A percentile compares a stretch with the other conserved stretches of the same genome.
Evolutionary conservation across 2,797 vertebrate species (phyloP).

Genomic region (Oreortyx pictus): DNA sequence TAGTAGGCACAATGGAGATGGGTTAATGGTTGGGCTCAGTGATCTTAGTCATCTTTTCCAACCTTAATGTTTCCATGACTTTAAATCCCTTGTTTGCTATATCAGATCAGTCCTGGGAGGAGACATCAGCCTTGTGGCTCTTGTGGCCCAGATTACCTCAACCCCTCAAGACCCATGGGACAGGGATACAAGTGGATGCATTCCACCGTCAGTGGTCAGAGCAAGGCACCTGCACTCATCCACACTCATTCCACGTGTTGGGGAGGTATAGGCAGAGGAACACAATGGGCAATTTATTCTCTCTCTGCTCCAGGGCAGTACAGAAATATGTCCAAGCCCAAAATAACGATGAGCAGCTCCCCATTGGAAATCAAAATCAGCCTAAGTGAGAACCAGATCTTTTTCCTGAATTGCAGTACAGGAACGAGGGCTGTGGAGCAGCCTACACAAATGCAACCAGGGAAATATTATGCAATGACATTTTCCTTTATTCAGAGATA

Average conservation of each 20-base stretch:
- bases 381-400: neutral
- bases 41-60: no score
- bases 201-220: neutral
- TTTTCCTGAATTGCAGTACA: neutral
- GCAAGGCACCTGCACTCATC: neutral
- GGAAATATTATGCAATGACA: neutral
- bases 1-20: no score
- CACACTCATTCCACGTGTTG: fast-evolving
- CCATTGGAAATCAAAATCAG: neutral
- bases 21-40: no score
- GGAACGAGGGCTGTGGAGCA: neutral
- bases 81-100: neutral
- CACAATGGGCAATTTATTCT: neutral
- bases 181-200: neutral
- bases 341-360: neutral
- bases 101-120: neutral
- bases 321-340: neutral
- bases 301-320: neutral
- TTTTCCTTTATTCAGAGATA: neutral
- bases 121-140: neutral
- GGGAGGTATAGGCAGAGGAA: neutral
- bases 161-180: neutral
- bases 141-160: neutral
- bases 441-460: neutral
- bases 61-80: no score